Conservation (phyloP, 2,888 invertebrate genomes). For the Limnephilus lunatus region DNA sequence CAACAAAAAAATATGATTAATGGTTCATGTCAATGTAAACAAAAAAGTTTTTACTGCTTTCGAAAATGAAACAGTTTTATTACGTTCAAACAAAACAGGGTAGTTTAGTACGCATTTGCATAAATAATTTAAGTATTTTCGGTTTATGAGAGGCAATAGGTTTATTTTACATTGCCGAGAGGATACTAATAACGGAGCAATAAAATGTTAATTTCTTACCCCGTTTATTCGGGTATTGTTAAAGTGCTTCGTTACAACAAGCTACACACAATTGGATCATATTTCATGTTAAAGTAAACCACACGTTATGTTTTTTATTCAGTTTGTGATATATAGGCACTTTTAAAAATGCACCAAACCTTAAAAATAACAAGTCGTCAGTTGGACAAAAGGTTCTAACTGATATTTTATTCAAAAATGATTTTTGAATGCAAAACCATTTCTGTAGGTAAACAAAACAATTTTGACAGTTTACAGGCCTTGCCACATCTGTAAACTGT, state of each 20-base stretch:
- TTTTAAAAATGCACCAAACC: neutral
- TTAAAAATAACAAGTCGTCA: neutral
- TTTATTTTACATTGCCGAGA: neutral
- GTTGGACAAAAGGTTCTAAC: too few relatives aligned
- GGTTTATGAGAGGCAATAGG: neutral
- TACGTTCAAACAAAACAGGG: neutral
- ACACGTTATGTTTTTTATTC: neutral
- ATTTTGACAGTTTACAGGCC: too few relatives aligned
- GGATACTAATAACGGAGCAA: neutral
- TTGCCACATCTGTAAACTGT: too few relatives aligned
- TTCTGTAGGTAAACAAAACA: too few relatives aligned
- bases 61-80: neutral
- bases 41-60: neutral
- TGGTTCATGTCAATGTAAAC: neutral
- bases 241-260: neutral
- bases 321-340: neutral
- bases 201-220: neutral
- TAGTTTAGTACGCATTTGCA: neutral
- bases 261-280: neutral
- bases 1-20: neutral
- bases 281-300: neutral
- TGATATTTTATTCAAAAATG: too few relatives aligned
- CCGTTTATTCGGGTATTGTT: neutral
- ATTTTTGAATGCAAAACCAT: too few relatives aligned
- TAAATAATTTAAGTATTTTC: neutral